These are phyloP conservation scores for Ceratotherium simum DNA, from an alignment of 2,113 vertebrate genomes.

Conservation along the genomic window DNA sequence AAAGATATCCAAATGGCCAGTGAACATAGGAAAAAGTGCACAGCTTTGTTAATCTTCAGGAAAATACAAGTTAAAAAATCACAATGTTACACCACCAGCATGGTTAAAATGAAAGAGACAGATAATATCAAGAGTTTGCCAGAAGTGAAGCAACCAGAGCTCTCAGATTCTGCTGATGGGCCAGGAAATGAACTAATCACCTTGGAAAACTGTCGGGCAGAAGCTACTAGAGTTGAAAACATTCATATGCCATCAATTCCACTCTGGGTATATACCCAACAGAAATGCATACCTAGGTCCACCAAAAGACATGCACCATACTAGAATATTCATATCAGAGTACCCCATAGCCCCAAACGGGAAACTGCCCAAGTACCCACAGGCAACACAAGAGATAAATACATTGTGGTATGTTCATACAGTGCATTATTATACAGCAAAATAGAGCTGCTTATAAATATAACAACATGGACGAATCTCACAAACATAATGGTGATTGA, in stretches of 20 bases:
- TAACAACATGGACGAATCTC: neutral
- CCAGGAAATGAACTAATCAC: neutral
- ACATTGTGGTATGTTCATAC: neutral
- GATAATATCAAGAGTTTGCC: neutral
- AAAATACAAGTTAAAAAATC: conserved; percentile 18
- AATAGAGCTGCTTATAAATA: neutral
- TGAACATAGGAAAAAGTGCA: neutral
- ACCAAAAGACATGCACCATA: neutral
- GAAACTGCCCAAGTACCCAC: neutral
- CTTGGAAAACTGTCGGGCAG: neutral
- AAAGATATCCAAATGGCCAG: neutral
- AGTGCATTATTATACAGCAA: neutral
- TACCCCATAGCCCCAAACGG: neutral
- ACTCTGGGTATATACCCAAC: neutral
- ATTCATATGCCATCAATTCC: neutral
- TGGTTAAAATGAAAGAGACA: neutral
- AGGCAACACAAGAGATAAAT: neutral
- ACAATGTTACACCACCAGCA: neutral
- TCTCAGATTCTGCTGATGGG: neutral
- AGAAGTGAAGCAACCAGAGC: neutral
- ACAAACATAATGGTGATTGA: neutral
- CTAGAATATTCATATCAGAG: neutral
- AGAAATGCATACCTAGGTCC: neutral
- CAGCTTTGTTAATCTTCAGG: neutral
- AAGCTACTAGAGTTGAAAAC: neutral